phyloP scores from a whole-genome alignment of 2,113 vertebrate species.

The Pseudorectes ferrugineus region DNA sequence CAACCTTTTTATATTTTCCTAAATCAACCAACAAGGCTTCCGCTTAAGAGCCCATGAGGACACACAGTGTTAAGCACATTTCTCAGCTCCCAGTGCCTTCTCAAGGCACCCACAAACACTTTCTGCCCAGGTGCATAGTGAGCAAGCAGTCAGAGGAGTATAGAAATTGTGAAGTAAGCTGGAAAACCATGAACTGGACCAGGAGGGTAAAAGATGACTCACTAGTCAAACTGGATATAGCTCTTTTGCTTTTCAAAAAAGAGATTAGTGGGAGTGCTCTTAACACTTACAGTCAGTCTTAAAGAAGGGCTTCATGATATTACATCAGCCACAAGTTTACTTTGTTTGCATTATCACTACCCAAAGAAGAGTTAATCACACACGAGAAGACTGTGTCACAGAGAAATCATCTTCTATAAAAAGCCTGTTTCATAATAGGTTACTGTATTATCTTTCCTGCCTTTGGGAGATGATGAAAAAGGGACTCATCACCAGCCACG shows the following conservation, averaged over 20 bases:
- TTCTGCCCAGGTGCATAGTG: not conserved
- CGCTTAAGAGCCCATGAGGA: not conserved
- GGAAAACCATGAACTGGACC: not conserved
- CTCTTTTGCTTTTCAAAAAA: not conserved
- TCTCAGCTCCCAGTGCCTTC: not conserved
- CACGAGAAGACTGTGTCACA: not conserved
- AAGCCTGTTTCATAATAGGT: not conserved
- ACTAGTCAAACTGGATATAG: not conserved
- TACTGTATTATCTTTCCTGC: not conserved
- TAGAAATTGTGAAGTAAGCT: not conserved
- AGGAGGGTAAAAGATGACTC: not conserved
- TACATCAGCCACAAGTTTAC: not conserved
- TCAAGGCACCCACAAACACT: not conserved
- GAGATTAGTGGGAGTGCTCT: not conserved
- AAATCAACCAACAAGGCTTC: not conserved
- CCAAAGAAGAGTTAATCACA: not conserved
- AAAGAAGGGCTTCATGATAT: not conserved
- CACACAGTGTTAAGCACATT: not conserved
- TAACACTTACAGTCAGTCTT: not conserved
- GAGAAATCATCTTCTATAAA: slow-evolving; percentile 10
- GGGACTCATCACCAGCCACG: not conserved
- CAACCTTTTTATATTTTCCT: not conserved
- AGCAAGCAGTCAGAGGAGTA: not conserved
- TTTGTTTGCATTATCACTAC: not conserved
- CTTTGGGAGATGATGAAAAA: not conserved